A percentile compares a stretch with the other conserved stretches of the same genome.
Evolutionary conservation across 2,888 invertebrate genomes (phyloP).

Genomic region (Drosophila differens): DNA sequence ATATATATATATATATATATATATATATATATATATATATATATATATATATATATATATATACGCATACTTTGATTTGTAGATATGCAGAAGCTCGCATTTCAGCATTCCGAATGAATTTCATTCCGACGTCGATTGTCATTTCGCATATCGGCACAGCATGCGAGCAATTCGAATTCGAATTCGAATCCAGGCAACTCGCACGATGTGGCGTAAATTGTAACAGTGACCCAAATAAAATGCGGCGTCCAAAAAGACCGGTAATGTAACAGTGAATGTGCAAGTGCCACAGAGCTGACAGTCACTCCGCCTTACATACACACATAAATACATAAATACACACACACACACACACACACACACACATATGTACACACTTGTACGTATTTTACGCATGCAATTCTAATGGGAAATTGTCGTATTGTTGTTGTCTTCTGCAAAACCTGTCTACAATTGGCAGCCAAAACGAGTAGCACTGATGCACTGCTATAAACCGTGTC

Average conservation of each 20-base stretch:
- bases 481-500: slow-evolving; percentile 32
- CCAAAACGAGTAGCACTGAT: slow-evolving; percentile 27
- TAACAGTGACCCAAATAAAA: slow-evolving; percentile 83
- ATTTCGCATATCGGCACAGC: slow-evolving; percentile 53
- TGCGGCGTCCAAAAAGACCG: slow-evolving; percentile 78
- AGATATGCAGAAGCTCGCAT: slow-evolving; percentile 32
- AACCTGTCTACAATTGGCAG: slow-evolving; percentile 55
- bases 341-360: slow-evolving; percentile 12
- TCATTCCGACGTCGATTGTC: slow-evolving; percentile 25
- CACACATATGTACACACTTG: slow-evolving; percentile 7
- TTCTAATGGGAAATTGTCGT: slow-evolving; percentile 62
- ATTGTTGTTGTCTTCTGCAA: slow-evolving; percentile 53
- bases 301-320: slow-evolving; percentile 26
- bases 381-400: slow-evolving; percentile 66
- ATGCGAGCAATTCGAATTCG: slow-evolving; percentile 12
- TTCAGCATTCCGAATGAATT: slow-evolving; percentile 19
- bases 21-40: background rate
- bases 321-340: slow-evolving; percentile 3
- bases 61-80: background rate
- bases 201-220: slow-evolving; percentile 59
- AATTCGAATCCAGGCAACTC: slow-evolving; percentile 13
- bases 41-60: background rate
- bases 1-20: background rate
- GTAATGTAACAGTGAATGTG: slow-evolving; percentile 81
- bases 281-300: slow-evolving; percentile 53